Percentiles rank a stretch among this genome's conserved stretches.
These are phyloP conservation scores for Pardosa pseudoannulata DNA, from an alignment of 2,888 invertebrate genomes.

Conservation along the genomic window DNA sequence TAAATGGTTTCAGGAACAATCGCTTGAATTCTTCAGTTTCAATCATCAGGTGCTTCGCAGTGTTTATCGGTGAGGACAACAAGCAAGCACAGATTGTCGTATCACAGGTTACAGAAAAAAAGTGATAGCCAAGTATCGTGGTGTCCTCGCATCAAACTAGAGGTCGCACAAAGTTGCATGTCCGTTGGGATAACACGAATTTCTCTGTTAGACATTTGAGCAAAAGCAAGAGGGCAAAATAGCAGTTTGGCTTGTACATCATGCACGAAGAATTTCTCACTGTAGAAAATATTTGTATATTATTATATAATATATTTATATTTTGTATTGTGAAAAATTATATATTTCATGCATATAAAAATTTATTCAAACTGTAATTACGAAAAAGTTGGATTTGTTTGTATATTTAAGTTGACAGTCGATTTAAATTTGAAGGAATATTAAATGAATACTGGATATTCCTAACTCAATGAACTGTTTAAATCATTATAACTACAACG, in stretches of 20 bases:
- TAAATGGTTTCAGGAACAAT: not conserved
- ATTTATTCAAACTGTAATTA: no score
- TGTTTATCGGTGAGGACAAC: not conserved
- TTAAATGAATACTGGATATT: no score
- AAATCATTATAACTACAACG: no score
- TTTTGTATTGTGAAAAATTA: no score
- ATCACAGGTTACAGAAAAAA: slow-evolving; percentile 62
- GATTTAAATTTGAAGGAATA: no score
- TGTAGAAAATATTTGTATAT: no score
- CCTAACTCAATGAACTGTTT: no score
- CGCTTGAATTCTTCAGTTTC: not conserved
- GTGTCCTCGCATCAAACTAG: slow-evolving; percentile 16
- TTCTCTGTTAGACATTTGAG: slow-evolving; percentile 27
- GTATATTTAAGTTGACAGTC: no score
- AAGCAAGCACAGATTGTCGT: slow-evolving; percentile 49
- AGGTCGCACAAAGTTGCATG: not conserved
- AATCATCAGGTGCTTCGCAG: not conserved
- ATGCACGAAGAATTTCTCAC: slow-evolving; percentile 34
- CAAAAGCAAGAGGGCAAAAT: not conserved
- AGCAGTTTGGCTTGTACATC: not conserved
- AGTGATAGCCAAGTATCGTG: not conserved
- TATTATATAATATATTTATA: no score
- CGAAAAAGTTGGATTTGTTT: no score
- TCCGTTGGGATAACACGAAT: not conserved
- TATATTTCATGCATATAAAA: no score